Evolutionary conservation across 2,113 vertebrate genomes (phyloP).

Genomic region (Numenius arquata): DNA sequence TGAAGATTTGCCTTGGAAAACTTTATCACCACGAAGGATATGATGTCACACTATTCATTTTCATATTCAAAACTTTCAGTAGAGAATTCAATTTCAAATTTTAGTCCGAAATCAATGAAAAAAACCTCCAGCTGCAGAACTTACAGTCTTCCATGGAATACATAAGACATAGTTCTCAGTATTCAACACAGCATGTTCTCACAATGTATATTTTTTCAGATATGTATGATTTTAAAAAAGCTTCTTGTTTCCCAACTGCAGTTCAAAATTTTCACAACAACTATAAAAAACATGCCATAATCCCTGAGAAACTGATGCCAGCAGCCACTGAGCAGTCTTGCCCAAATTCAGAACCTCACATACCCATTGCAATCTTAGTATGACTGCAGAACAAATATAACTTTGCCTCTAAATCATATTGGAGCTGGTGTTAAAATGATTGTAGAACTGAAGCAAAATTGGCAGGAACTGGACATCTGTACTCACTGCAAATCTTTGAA

Average conservation of each 20-base stretch:
- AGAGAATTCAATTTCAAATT: not conserved
- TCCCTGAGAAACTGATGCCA: conserved; percentile 31
- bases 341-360: conserved; percentile 38
- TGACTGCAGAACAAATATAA: conserved; percentile 28
- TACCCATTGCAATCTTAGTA: not conserved
- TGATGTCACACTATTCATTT: not conserved
- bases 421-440: not conserved
- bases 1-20: not conserved
- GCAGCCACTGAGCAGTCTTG: conserved; percentile 31
- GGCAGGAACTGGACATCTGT: not conserved
- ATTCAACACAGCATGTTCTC: not conserved
- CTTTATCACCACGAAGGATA: not conserved
- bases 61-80: not conserved
- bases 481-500: not conserved
- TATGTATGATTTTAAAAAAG: conserved; percentile 3
- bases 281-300: conserved; percentile 45
- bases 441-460: conserved; percentile 18
- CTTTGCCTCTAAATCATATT: not conserved
- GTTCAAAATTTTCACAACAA: conserved; percentile 50
- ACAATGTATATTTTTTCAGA: conserved; percentile 38
- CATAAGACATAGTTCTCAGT: not conserved
- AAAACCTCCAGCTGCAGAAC: not conserved
- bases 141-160: not conserved
- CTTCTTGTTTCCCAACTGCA: conserved; percentile 62
- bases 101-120: not conserved